Percentiles rank a stretch among this genome's conserved stretches.
Evolutionary conservation across 2,888 invertebrate species (phyloP).

Genomic region (Nebria salina): DNA sequence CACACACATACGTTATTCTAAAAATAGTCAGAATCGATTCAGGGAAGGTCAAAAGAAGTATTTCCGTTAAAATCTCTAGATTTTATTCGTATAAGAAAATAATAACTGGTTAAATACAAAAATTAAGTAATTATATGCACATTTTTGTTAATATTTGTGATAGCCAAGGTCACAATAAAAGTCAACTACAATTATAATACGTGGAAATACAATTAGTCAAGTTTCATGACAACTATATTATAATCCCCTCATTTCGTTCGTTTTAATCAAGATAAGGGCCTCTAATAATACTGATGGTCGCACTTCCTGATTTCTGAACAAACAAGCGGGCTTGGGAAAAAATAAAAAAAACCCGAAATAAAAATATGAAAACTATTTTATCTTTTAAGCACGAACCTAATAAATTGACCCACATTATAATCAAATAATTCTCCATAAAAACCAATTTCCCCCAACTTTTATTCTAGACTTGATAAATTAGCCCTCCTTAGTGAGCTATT

Average conservation of each 20-base stretch:
- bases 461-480: background rate
- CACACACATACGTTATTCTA: background rate
- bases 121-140: background rate
- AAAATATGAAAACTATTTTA: background rate
- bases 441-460: background rate
- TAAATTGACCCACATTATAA: constrained; percentile 1
- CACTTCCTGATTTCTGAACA: background rate
- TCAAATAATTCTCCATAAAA: constrained; percentile 1
- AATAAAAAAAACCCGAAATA: background rate
- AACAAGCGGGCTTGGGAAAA: background rate
- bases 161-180: background rate
- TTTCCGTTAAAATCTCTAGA: too few relatives aligned
- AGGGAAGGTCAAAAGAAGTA: too few relatives aligned
- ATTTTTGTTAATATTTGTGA: background rate
- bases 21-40: too few relatives aligned
- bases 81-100: too few relatives aligned
- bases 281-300: constrained; percentile 15
- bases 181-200: constrained; percentile 19
- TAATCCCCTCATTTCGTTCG: background rate
- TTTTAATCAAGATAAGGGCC: constrained; percentile 20
- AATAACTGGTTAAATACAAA: background rate
- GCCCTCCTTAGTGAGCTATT: constrained; percentile 2
- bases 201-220: constrained; percentile 24
- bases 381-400: background rate
- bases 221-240: constrained; percentile 38